Percentiles rank a stretch among this genome's conserved stretches.
These are phyloP conservation scores for Panthera uncia DNA, from an alignment of 2,113 vertebrate species.

Conservation along the genomic window DNA sequence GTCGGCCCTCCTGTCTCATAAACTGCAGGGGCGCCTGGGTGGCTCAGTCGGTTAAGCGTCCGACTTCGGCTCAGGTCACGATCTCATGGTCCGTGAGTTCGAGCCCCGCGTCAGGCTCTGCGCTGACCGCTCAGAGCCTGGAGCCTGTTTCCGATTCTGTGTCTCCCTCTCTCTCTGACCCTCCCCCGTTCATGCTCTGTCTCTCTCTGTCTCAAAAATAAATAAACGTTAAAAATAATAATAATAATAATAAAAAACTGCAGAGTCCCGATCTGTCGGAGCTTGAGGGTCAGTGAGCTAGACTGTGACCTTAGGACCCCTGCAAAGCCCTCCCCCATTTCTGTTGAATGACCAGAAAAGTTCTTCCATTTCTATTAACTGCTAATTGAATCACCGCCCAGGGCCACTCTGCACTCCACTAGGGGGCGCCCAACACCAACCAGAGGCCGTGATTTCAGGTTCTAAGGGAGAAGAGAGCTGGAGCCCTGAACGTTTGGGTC, in stretches of 20 bases:
- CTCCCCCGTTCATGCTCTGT: too few relatives aligned
- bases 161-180: too few relatives aligned
- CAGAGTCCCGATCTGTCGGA: not conserved
- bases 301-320: not conserved
- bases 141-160: too few relatives aligned
- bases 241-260: not conserved
- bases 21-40: not conserved
- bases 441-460: not conserved
- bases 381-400: not conserved
- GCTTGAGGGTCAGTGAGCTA: not conserved
- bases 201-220: too few relatives aligned
- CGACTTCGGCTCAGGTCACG: too few relatives aligned
- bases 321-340: not conserved
- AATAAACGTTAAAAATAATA: too few relatives aligned
- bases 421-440: conserved; percentile 60
- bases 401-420: not conserved
- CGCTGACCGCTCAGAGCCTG: too few relatives aligned
- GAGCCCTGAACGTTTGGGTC: not conserved
- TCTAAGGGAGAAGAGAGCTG: not conserved
- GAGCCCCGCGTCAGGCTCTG: too few relatives aligned
- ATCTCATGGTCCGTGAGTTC: too few relatives aligned
- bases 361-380: not conserved
- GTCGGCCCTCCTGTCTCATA: not conserved
- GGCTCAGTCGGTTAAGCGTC: too few relatives aligned
- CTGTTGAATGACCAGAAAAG: not conserved